phyloP scores from a whole-genome alignment of 1,140 invertebrate genomes.

The Propsilocerus akamusi region DNA sequence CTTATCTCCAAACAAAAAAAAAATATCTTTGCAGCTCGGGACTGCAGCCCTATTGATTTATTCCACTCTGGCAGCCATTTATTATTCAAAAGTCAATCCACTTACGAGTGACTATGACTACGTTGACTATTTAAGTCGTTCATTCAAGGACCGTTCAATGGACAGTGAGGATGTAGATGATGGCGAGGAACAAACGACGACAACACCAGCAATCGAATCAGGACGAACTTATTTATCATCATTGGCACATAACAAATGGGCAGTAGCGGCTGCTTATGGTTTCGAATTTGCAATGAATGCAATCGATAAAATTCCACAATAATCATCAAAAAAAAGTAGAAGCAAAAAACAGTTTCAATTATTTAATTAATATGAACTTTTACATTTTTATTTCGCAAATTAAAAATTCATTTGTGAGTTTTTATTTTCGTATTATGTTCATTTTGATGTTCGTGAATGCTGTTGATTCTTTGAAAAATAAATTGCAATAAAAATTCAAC shows the following conservation, averaged over 20 bases:
- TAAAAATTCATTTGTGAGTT: no score
- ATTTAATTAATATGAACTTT: no score
- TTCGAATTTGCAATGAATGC: constrained; percentile 21
- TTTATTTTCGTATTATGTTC: no score
- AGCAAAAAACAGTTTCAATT: background rate
- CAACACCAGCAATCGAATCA: constrained; percentile 6
- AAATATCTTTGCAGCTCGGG: constrained; percentile 41
- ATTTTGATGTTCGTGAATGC: no score
- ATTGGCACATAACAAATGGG: constrained; percentile 10
- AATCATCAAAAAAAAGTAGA: background rate
- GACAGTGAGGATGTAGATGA: constrained; percentile 26
- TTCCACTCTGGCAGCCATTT: constrained; percentile 62
- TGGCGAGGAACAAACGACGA: constrained; percentile 11
- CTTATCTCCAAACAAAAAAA: background rate
- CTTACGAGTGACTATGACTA: constrained; percentile 53
- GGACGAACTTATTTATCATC: constrained; percentile 7
- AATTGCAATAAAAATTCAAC: no score
- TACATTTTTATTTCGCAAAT: no score
- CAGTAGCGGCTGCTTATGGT: constrained; percentile 16
- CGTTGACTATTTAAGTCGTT: constrained; percentile 38
- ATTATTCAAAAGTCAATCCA: constrained; percentile 69
- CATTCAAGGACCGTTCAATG: constrained; percentile 29
- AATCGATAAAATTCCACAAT: constrained; percentile 18
- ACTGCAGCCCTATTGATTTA: constrained; percentile 60
- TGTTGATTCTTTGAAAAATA: no score